A percentile compares a stretch with the other conserved stretches of the same genome.
Evolutionary conservation across 64 coral and sea anemone species (phyloP).

Genomic region (Platygyra sinensis): DNA sequence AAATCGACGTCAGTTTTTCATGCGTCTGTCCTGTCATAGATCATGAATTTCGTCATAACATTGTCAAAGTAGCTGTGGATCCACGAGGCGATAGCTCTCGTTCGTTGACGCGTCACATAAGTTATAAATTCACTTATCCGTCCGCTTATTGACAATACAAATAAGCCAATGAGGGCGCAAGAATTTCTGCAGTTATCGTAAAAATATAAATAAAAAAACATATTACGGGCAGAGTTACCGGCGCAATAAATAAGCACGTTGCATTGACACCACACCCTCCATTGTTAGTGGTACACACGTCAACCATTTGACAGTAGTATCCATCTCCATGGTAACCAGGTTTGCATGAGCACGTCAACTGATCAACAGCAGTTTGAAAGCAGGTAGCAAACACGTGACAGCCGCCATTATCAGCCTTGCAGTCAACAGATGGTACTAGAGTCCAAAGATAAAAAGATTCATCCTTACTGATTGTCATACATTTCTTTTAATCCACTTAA

Average conservation of each 20-base stretch:
- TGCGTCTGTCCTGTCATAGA: too few species aligned
- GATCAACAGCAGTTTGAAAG: neutral
- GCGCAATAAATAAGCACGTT: slow-evolving; percentile 69
- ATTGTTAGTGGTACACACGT: slow-evolving; percentile 63
- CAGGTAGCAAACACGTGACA: slow-evolving; percentile 83
- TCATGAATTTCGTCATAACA: too few species aligned
- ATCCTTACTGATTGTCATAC: neutral
- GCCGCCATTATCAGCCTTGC: slow-evolving; percentile 46
- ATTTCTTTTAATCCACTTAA: neutral
- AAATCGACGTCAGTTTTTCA: too few species aligned
- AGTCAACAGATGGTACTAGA: slow-evolving; percentile 10
- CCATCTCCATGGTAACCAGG: slow-evolving; percentile 82
- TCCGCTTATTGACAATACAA: too few species aligned
- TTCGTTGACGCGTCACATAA: too few species aligned
- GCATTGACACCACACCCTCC: slow-evolving; percentile 66
- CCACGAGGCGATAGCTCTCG: too few species aligned
- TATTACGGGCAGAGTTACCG: slow-evolving; percentile 40
- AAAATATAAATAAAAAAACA: too few species aligned
- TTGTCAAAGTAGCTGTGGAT: too few species aligned
- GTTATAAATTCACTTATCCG: too few species aligned
- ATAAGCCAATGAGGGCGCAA: too few species aligned
- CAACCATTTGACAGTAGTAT: slow-evolving; percentile 79
- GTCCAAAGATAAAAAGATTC: neutral
- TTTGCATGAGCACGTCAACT: slow-evolving; percentile 69
- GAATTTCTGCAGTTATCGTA: too few species aligned